These are phyloP conservation scores for Brachypodius melanocephalos DNA, from an alignment of 2,113 vertebrate species.

Conservation along the genomic window DNA sequence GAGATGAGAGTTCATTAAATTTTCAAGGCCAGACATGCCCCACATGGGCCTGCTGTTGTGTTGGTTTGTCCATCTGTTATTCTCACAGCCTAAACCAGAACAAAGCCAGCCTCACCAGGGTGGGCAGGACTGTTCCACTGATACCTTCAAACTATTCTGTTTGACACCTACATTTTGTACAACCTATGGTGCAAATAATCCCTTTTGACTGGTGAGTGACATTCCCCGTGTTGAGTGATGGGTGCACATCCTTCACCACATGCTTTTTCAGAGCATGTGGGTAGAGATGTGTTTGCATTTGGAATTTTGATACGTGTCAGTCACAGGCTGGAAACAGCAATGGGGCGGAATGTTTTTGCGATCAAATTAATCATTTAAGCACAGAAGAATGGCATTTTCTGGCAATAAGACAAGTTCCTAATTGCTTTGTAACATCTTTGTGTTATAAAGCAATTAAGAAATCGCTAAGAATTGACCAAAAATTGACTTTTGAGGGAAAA, in stretches of 20 bases:
- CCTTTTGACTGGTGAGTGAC: neutral
- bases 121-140: neutral
- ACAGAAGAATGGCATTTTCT: neutral
- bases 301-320: neutral
- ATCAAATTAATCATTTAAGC: neutral
- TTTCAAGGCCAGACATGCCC: neutral
- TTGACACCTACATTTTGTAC: neutral
- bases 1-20: neutral
- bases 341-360: neutral
- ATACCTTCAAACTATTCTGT: neutral
- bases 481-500: neutral
- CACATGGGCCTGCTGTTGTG: neutral
- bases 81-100: accelerated
- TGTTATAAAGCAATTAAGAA: neutral
- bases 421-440: accelerated
- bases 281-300: neutral
- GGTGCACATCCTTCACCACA: neutral
- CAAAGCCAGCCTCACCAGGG: neutral
- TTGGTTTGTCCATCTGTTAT: neutral
- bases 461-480: neutral
- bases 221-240: neutral
- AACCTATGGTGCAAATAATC: neutral
- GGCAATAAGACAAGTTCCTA: neutral
- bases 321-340: neutral
- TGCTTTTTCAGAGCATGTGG: neutral